phyloP scores from a whole-genome alignment of 2,797 vertebrate species.

The Danio tinwini region DNA sequence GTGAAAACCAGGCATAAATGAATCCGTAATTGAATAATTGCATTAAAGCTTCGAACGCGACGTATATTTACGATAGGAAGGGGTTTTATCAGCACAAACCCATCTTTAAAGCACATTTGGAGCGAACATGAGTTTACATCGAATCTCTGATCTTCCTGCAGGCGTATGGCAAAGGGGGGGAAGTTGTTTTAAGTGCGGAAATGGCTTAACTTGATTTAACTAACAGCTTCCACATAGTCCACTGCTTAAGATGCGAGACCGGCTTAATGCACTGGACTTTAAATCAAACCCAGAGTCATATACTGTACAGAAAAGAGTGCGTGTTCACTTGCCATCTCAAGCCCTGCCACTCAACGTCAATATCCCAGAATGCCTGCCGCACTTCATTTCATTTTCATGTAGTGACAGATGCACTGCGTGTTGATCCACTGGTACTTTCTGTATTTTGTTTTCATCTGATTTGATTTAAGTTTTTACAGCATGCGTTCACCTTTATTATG shows the following conservation, averaged over 20 bases:
- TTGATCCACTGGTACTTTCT: constrained; percentile 34
- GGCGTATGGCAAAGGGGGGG: constrained; percentile 56
- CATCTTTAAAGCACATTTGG: constrained; percentile 61
- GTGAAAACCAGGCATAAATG: constrained; percentile 26
- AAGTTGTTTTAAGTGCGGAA: constrained; percentile 62
- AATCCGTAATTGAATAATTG: constrained; percentile 26
- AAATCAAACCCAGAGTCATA: constrained; percentile 49
- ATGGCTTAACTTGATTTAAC: constrained; percentile 67
- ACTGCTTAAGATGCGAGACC: constrained; percentile 53
- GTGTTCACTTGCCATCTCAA: constrained; percentile 34
- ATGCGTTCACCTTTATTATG: constrained; percentile 43
- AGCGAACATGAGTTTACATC: constrained; percentile 63
- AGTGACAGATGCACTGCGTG: constrained; percentile 54
- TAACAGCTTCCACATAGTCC: constrained; percentile 60
- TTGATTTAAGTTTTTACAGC: constrained; percentile 31
- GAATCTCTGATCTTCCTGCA: constrained; percentile 65
- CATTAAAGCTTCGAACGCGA: neutral
- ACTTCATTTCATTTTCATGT: constrained; percentile 56
- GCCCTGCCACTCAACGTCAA: constrained; percentile 39
- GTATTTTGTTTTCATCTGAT: constrained; percentile 51
- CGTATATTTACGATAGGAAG: constrained; percentile 6
- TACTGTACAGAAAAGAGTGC: constrained; percentile 34
- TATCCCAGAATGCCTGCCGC: constrained; percentile 32
- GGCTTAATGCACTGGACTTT: constrained; percentile 56
- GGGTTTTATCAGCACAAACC: constrained; percentile 33